Percentiles rank a stretch among this genome's conserved stretches.
Evolutionary conservation across 2,797 vertebrate genomes (phyloP).

Genomic region (Calcarius lapponicus): DNA sequence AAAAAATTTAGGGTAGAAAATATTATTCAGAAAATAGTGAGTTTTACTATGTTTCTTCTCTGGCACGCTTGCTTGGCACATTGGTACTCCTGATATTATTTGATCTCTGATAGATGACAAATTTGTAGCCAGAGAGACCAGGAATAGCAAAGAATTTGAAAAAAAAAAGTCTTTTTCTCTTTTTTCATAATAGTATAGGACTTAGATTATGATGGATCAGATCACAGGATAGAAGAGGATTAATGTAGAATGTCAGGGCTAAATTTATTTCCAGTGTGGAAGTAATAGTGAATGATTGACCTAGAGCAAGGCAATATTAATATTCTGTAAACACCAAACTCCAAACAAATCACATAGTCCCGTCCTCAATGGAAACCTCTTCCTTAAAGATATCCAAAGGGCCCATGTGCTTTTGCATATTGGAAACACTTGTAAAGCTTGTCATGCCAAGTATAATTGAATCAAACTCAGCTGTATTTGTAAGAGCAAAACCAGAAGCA

Average conservation of each 20-base stretch:
- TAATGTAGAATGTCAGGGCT: background rate
- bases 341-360: background rate
- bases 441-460: conserved; percentile 29
- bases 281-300: background rate
- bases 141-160: background rate
- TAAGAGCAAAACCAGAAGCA: conserved; percentile 22
- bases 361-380: background rate
- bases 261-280: background rate
- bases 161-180: background rate
- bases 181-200: background rate
- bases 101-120: background rate
- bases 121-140: background rate
- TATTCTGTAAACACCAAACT: background rate
- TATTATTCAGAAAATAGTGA: background rate
- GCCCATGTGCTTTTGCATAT: conserved; percentile 9
- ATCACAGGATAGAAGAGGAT: background rate
- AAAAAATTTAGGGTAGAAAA: background rate
- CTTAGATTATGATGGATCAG: background rate
- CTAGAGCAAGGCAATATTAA: background rate
- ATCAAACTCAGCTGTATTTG: background rate
- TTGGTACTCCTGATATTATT: background rate
- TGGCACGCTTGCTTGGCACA: background rate
- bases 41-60: background rate
- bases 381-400: conserved; percentile 16
- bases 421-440: conserved; percentile 14